Conservation (phyloP, 1,140 invertebrate species). For the Xylocopa sonorina region DNA sequence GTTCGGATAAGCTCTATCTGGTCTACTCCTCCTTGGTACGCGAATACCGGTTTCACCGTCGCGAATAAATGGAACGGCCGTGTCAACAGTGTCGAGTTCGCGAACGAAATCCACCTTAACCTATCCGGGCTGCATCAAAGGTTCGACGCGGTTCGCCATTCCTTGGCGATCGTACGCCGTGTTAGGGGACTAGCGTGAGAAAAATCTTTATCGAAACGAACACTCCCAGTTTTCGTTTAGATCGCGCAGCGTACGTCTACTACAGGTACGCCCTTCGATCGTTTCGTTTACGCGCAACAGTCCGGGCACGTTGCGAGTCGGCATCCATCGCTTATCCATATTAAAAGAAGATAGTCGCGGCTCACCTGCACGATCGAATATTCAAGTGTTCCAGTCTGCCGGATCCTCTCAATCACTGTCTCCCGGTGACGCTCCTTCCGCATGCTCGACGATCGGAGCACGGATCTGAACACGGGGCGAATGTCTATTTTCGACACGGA, state of each 20-base stretch:
- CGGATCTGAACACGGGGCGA: conserved; percentile 28
- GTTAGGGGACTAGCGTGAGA: conserved; percentile 38
- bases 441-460: conserved; percentile 49
- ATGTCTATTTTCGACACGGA: conserved; percentile 36
- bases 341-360: conserved; percentile 17
- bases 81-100: conserved; percentile 14
- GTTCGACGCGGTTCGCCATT: conserved; percentile 16
- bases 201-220: conserved; percentile 29
- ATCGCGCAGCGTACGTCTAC: conserved; percentile 27
- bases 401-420: conserved; percentile 62
- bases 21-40: neutral
- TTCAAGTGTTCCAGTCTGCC: conserved; percentile 31
- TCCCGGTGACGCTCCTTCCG: conserved; percentile 53
- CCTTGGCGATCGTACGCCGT: neutral
- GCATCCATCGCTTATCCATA: conserved; percentile 12
- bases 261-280: neutral
- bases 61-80: conserved; percentile 26
- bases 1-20: conserved; percentile 38
- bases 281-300: neutral
- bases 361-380: conserved; percentile 60
- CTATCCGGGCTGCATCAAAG: neutral
- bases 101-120: conserved; percentile 3
- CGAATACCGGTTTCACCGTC: conserved; percentile 38
- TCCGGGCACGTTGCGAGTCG: neutral
- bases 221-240: neutral